phyloP scores from a whole-genome alignment of 2,113 vertebrate genomes.

The Ictidomys tridecemlineatus region DNA sequence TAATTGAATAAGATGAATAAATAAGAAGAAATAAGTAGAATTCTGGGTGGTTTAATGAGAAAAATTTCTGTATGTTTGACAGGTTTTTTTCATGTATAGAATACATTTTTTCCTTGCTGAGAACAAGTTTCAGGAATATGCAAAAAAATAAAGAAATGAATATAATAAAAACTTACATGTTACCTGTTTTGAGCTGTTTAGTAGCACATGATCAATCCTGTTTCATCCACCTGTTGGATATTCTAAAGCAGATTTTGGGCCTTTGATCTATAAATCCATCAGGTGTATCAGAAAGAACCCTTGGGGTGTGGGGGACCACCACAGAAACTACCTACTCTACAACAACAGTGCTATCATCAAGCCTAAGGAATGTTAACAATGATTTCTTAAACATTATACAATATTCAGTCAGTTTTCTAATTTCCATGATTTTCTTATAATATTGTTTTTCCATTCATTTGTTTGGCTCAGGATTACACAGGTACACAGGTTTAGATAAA shows the following conservation, averaged over 20 bases:
- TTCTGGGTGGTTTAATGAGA: slow-evolving; percentile 24
- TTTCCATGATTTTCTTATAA: slow-evolving; percentile 27
- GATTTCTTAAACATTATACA: slow-evolving; percentile 39
- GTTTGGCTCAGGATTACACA: slow-evolving; percentile 53
- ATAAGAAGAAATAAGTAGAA: not conserved
- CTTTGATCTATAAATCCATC: not conserved
- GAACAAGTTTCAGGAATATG: not conserved
- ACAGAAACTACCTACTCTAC: not conserved
- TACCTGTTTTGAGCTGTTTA: not conserved
- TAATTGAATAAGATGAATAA: not conserved
- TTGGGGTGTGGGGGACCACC: not conserved
- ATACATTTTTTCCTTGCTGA: not conserved
- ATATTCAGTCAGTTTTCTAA: not conserved
- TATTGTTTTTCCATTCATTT: not conserved
- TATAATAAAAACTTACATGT: not conserved
- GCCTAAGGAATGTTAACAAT: not conserved
- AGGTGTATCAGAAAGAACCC: slow-evolving; percentile 44
- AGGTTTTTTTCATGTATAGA: not conserved
- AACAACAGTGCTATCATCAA: not conserved
- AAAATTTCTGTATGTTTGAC: slow-evolving; percentile 33
- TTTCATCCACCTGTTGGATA: slow-evolving; percentile 28
- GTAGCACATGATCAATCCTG: not conserved
- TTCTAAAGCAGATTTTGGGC: not conserved
- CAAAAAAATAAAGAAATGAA: not conserved
- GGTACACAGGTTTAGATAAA: not conserved